Conservation (phyloP, 2,113 vertebrate genomes). For the Pongo pygmaeus region DNA sequence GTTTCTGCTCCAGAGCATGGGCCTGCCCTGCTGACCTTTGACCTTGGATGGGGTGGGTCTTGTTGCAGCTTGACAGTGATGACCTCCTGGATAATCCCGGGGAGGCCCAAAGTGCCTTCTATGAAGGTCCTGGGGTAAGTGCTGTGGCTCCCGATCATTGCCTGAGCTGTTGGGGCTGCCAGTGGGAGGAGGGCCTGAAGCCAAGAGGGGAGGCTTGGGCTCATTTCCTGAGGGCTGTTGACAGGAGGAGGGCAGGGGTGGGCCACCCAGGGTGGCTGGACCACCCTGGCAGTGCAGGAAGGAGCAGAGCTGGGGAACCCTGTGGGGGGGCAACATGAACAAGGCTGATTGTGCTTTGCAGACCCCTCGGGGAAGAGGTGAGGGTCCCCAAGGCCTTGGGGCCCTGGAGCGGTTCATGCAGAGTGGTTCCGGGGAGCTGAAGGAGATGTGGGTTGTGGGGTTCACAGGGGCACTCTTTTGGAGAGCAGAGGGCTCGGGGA, state of each 20-base stretch:
- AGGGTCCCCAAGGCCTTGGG: not conserved
- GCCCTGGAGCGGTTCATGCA: not conserved
- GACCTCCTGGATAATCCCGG: conserved; percentile 95
- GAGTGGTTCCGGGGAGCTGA: not conserved
- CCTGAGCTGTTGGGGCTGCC: accelerated
- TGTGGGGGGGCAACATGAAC: not conserved
- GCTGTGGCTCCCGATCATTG: accelerated
- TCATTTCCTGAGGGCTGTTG: accelerated
- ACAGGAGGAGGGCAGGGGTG: too few relatives aligned
- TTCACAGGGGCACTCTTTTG: not conserved
- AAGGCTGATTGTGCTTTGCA: accelerated
- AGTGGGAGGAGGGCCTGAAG: not conserved
- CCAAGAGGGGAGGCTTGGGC: not conserved
- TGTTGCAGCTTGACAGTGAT: conserved; percentile 92
- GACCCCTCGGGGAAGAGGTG: not conserved
- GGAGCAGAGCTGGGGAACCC: not conserved
- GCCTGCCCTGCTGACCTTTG: conserved; percentile 39
- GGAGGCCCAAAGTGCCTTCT: conserved; percentile 94
- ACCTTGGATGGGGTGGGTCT: conserved; percentile 60
- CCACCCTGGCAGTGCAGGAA: not conserved
- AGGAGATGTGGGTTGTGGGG: not conserved
- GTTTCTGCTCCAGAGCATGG: not conserved
- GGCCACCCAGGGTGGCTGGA: not conserved
- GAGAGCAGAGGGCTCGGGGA: accelerated
- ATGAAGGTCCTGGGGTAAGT: conserved; percentile 93